Evolutionary conservation across 2,888 invertebrate species (phyloP), one percentile per base, ranked within the genome.

Genomic region (Pheosia tremula): DNA sequence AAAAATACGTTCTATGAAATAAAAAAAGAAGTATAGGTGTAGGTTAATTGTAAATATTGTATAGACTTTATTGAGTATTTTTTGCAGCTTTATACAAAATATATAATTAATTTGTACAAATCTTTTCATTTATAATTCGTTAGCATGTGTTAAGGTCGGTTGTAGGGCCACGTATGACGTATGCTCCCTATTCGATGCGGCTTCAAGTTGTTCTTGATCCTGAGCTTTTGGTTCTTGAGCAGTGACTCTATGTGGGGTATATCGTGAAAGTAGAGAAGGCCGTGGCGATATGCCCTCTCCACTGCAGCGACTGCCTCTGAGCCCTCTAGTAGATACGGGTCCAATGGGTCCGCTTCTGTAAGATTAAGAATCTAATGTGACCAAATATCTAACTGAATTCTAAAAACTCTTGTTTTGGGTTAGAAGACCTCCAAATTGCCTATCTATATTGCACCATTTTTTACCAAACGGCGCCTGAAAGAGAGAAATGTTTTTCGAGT

Each of bases 231-330:
- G 80, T 96, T 95, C 49, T 90, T 90, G 9, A 96, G 83, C 5
- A 96, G 78, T 0, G 95, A 95, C 69, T 94, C 87, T 39, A 94
- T 93, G 80, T 96, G 96, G 0, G 96, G 96, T 69, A 95, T 94
- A 58, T 96, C 95, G 60, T 95, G 93, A 83, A 95, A 96, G 84
- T 95, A 96, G 7, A 95, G 88, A 70, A 94, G 90, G 10, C 95
- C 95, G 63, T 94, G 95, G 5, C 90, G 87, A 61, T 94, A 94
- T 8, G 95, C 86, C 69, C 92, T 91, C 56, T 84, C 85, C 3
- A 95, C 94, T 4, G 95, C 95, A 68, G 92, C 86, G 65, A 94
- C 83, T 2, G 96, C 96, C 69, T 94, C 94, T 0, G 91, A 87
- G 0, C 95, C 96, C 62, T 94, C 94, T 62, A 95, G 79, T 56